phyloP scores from a whole-genome alignment of 35 echinoderm and acorn worm species.

The Apostichopus japonicus region DNA sequence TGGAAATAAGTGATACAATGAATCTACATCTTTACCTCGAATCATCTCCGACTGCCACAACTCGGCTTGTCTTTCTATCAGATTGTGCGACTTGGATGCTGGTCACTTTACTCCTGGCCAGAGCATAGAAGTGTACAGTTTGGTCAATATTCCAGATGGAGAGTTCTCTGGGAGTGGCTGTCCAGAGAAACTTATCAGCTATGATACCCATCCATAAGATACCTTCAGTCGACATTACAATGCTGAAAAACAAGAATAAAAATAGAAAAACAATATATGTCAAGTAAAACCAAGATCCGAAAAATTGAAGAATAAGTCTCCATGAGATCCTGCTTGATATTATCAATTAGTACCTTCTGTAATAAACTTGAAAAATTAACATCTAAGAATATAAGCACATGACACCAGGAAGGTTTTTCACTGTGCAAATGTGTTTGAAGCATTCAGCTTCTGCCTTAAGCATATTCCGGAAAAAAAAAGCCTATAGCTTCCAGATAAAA shows the following conservation, averaged over 20 bases:
- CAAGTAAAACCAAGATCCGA: no score
- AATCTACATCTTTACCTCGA: conserved; percentile 67
- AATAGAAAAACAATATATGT: neutral
- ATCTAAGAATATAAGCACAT: no score
- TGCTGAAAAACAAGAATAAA: conserved; percentile 53
- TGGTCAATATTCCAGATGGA: conserved; percentile 82
- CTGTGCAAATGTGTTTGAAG: no score
- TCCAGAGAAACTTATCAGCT: conserved; percentile 89
- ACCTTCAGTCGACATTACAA: conserved; percentile 83
- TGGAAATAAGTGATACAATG: neutral
- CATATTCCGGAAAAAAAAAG: no score
- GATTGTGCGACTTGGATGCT: conserved; percentile 66
- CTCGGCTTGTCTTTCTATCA: conserved; percentile 76
- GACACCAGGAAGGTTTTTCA: no score
- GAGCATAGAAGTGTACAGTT: conserved; percentile 53
- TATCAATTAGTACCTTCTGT: no score
- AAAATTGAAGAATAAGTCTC: no score
- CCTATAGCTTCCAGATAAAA: no score
- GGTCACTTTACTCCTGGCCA: conserved; percentile 61
- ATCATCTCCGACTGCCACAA: conserved; percentile 95
- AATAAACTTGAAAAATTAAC: no score
- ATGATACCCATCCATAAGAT: conserved; percentile 94
- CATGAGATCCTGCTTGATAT: no score
- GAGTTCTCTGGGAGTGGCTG: conserved; percentile 77
- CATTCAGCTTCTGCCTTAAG: no score